These are phyloP conservation scores for Sitta europaea DNA, from an alignment of 2,113 vertebrate species.

Conservation along the genomic window DNA sequence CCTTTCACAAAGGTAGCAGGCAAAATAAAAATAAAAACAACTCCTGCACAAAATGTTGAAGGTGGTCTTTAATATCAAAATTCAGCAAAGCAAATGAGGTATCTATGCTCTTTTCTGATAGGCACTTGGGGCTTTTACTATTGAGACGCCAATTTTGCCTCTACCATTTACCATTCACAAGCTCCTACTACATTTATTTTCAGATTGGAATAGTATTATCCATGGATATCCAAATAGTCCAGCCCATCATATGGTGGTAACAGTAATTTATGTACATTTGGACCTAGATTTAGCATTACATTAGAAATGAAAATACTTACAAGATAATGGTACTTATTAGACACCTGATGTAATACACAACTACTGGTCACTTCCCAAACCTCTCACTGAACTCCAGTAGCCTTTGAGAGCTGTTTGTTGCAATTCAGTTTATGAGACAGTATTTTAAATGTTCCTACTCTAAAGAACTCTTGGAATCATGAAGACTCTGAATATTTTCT, in stretches of 20 bases:
- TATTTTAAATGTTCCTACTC: neutral
- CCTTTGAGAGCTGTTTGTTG: constrained; percentile 33
- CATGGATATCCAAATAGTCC: neutral
- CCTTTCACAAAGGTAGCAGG: constrained; percentile 44
- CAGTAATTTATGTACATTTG: neutral
- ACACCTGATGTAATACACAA: constrained; percentile 12
- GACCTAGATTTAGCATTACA: neutral
- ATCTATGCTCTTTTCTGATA: neutral
- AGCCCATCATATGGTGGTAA: neutral
- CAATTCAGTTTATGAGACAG: neutral
- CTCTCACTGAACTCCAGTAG: constrained; percentile 50
- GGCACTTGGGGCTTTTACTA: neutral
- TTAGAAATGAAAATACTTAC: constrained; percentile 24
- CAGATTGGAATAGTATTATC: neutral
- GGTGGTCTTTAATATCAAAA: neutral
- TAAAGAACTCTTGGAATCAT: neutral
- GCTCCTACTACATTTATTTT: neutral
- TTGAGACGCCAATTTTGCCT: neutral
- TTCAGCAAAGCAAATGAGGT: neutral
- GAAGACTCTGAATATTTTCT: neutral
- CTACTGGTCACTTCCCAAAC: constrained; percentile 34
- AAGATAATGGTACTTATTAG: neutral
- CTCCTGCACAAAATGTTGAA: neutral
- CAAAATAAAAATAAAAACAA: constrained; percentile 34
- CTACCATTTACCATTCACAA: neutral